A percentile compares a stretch with the other conserved stretches of the same genome.
Conservation (phyloP, 2,113 vertebrate species). For the Brachypteracias leptosomus region DNA sequence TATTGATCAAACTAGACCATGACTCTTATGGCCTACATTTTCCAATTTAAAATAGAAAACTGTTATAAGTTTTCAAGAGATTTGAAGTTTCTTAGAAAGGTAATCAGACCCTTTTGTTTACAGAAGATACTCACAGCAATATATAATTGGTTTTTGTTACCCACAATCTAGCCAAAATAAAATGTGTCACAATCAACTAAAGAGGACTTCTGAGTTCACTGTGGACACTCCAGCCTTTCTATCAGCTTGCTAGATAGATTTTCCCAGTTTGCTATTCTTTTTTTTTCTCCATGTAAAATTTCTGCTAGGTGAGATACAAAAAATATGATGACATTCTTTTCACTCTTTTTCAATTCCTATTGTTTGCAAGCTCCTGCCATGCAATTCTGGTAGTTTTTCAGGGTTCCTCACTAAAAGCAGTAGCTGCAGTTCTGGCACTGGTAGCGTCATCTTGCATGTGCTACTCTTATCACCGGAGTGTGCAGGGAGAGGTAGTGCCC, state of each 20-base stretch:
- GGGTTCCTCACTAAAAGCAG: background rate
- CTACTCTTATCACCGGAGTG: background rate
- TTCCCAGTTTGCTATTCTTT: background rate
- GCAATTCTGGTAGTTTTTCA: background rate
- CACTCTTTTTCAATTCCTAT: background rate
- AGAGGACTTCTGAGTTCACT: background rate
- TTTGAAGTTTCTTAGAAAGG: background rate
- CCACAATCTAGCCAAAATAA: background rate
- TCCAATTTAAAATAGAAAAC: background rate
- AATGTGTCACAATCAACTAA: background rate
- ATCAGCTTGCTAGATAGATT: background rate
- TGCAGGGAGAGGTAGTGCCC: background rate
- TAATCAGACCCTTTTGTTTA: background rate
- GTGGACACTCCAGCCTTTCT: background rate
- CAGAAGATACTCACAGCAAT: background rate
- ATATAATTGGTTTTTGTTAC: background rate
- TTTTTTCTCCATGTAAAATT: background rate
- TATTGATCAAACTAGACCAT: background rate
- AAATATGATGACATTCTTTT: background rate
- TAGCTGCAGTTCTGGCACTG: background rate
- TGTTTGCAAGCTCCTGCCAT: background rate
- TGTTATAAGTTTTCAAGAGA: background rate
- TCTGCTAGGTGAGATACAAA: background rate
- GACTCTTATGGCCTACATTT: background rate
- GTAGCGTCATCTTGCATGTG: accelerated